Conservation (phyloP, 37 sponge, comb jelly and placozoan genomes). For the Hormiphora californensis region DNA sequence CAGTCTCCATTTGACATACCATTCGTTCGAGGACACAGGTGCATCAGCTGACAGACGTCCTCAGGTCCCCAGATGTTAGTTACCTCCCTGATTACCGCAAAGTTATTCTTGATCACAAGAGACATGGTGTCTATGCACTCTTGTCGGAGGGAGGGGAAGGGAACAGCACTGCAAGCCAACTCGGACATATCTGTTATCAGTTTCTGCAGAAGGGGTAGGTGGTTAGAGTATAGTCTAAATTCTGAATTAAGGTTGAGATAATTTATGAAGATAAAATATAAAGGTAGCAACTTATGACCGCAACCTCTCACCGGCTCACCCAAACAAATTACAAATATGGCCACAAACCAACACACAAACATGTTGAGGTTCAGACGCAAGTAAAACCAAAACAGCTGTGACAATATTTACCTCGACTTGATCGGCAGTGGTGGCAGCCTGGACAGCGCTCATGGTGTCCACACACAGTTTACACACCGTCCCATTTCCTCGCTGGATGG, state of each 20-base stretch:
- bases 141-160: background rate
- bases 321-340: no score
- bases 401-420: background rate
- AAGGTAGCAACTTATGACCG: no score
- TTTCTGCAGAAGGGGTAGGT: background rate
- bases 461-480: background rate
- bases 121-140: background rate
- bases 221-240: no score
- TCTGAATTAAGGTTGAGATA: background rate
- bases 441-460: background rate
- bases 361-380: no score
- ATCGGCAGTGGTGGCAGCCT: background rate
- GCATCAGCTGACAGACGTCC: background rate
- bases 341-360: no score
- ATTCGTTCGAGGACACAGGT: background rate
- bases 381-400: background rate
- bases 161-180: background rate
- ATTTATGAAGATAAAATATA: background rate
- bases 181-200: background rate
- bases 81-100: background rate
- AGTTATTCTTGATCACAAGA: background rate
- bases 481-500: background rate
- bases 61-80: constrained; percentile 12
- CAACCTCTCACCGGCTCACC: no score
- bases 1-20: background rate